Percentiles rank a stretch among this genome's conserved stretches.
phyloP scores from a whole-genome alignment of 2,888 invertebrate genomes.

The Agrochola macilenta region DNA sequence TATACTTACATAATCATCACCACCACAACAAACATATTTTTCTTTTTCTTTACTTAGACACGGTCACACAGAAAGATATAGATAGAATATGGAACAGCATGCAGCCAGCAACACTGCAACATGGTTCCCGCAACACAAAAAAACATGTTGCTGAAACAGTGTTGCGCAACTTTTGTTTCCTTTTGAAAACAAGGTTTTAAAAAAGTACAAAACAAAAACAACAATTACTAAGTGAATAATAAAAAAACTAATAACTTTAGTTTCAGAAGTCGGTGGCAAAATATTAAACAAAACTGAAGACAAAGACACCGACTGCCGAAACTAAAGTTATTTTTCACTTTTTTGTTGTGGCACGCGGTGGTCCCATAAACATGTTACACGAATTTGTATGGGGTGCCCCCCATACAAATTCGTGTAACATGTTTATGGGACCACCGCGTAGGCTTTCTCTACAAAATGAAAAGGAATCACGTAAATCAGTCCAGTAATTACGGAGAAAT shows the following conservation, averaged over 20 bases:
- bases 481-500: background rate
- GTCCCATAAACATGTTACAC: no score
- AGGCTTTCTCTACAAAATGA: background rate
- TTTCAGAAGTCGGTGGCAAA: background rate
- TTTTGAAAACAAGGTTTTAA: background rate
- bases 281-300: background rate
- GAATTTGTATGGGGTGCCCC: no score
- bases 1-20: no score
- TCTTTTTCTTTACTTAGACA: no score
- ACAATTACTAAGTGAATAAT: background rate
- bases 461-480: background rate
- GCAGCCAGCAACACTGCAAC: background rate
- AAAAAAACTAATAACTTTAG: background rate
- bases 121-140: no score
- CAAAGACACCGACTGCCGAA: background rate
- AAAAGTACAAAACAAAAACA: background rate
- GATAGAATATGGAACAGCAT: background rate
- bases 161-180: background rate
- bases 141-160: conserved; percentile 4
- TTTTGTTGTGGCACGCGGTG: no score
- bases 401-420: background rate
- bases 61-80: no score
- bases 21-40: no score
- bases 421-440: background rate
- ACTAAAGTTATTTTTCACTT: no score